phyloP scores from a whole-genome alignment of 1,140 invertebrate genomes.

The Aporrectodea caliginosa region DNA sequence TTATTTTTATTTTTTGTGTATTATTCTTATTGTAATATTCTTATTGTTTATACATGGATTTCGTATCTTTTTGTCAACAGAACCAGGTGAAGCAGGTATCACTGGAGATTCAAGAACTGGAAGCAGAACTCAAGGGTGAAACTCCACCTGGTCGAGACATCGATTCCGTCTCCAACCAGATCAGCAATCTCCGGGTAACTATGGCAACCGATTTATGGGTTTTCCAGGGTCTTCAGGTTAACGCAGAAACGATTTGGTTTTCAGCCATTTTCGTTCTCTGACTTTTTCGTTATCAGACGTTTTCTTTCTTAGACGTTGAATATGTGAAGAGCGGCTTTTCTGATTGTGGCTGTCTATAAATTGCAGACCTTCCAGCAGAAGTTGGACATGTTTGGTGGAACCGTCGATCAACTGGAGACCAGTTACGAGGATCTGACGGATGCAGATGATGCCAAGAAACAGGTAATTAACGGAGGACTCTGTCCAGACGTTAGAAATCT shows the following conservation, averaged over 20 bases:
- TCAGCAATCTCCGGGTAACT: constrained; percentile 65
- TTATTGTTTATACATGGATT: too few species aligned
- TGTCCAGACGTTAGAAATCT: too few species aligned
- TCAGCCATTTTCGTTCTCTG: background rate
- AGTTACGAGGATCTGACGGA: constrained; percentile 75
- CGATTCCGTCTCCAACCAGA: constrained; percentile 75
- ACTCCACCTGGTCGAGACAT: constrained; percentile 80
- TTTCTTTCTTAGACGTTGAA: background rate
- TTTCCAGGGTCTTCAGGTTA: background rate
- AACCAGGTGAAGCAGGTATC: constrained; percentile 65
- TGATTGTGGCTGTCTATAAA: background rate
- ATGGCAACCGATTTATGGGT: too few species aligned
- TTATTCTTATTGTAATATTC: too few species aligned
- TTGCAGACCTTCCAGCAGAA: constrained; percentile 43
- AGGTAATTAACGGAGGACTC: too few species aligned
- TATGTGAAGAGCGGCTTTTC: background rate
- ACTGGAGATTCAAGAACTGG: constrained; percentile 72
- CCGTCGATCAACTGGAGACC: constrained; percentile 67
- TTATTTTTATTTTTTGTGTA: too few species aligned
- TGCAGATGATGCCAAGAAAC: constrained; percentile 69
- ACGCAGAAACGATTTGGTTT: background rate
- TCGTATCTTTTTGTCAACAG: too few species aligned
- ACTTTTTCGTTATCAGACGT: background rate
- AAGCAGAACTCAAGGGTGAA: constrained; percentile 78
- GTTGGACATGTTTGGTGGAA: constrained; percentile 55